Conservation (phyloP, 2,797 vertebrate species). For the Pseudochirops cupreus region DNA sequence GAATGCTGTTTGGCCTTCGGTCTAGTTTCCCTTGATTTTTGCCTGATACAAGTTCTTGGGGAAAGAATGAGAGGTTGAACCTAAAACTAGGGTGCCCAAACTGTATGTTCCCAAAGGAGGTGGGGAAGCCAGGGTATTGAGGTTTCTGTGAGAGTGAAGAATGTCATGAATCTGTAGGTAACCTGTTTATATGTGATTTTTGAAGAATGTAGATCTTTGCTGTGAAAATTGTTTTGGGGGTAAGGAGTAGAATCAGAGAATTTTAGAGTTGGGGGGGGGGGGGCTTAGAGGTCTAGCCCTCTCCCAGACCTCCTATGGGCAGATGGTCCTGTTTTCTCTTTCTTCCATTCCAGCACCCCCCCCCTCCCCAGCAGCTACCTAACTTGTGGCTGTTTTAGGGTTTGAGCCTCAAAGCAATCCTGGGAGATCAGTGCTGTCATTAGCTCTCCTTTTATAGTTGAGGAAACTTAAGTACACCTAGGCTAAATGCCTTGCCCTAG, state of each 20-base stretch:
- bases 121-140: slow-evolving; percentile 34
- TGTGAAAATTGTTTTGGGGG: background rate
- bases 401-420: background rate
- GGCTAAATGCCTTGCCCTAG: background rate
- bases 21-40: slow-evolving; percentile 53
- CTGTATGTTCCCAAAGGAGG: slow-evolving; percentile 43
- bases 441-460: background rate
- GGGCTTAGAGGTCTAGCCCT: background rate
- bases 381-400: slow-evolving; percentile 11
- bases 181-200: slow-evolving; percentile 45
- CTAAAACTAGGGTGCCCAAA: slow-evolving; percentile 51
- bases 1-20: slow-evolving; percentile 38
- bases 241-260: background rate
- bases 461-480: background rate
- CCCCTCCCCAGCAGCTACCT: background rate
- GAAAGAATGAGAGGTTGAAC: slow-evolving; percentile 60
- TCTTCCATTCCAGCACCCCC: background rate
- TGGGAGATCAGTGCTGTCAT: background rate
- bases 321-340: background rate
- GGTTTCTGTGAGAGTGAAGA: background rate
- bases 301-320: background rate
- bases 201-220: slow-evolving; percentile 12
- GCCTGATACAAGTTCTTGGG: slow-evolving; percentile 16
- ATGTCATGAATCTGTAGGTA: slow-evolving; percentile 4
- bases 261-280: background rate